Base-by-base conservation (phyloP, 2,888 invertebrate species). In the Anorthoa munda region DNA sequence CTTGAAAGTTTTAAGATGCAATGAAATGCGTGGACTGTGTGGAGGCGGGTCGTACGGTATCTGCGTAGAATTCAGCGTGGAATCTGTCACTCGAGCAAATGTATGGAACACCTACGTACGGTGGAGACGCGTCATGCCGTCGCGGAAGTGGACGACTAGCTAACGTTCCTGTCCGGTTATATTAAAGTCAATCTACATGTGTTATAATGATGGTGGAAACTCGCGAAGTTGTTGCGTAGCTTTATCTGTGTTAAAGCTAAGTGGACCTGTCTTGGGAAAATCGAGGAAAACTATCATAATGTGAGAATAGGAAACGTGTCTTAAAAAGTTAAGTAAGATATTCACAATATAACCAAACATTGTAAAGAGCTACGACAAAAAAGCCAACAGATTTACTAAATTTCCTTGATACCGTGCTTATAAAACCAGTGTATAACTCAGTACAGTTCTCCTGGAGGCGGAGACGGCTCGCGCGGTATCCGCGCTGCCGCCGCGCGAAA, bases 401-500 rank as follows among this genome's bases (percentile, higher is more conserved):
- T 58, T 79, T 66, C 18, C 45, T 21, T 56, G 48, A 31, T 66
- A 66, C 39, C 15, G 55, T 63, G 68, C 73, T 67, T 70, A 26
- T 48, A 68, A 60, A 72, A 75, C 55, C 45, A 53, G 59, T 56
- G 66, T 75, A 65, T 76, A 76, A 72, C 66, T 75, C 68, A 69
- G 78, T 78, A 75, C 66, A 82, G 77, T 61, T 81, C 66, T 70
- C 77, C 75, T 81, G 87, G 84, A 89, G 90, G 89, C 87, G 89
- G 86, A 84, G 88, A 87, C 86, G 85, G 79, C 84, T 79, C 78
- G 79, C 65, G 68, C 73, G 84, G 84, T 76, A 82, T 83, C 81
- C 76, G 67, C 79, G 77, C 83, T 82, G 84, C 82, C 89, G 88
- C 87, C 91, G 93, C 92, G 94, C 93, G 90, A 94, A 94, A 94